Percentiles rank a stretch among this genome's conserved stretches.
phyloP scores from a whole-genome alignment of 64 coral and sea anemone genomes.

The Dendrophyllia cribrosa region DNA sequence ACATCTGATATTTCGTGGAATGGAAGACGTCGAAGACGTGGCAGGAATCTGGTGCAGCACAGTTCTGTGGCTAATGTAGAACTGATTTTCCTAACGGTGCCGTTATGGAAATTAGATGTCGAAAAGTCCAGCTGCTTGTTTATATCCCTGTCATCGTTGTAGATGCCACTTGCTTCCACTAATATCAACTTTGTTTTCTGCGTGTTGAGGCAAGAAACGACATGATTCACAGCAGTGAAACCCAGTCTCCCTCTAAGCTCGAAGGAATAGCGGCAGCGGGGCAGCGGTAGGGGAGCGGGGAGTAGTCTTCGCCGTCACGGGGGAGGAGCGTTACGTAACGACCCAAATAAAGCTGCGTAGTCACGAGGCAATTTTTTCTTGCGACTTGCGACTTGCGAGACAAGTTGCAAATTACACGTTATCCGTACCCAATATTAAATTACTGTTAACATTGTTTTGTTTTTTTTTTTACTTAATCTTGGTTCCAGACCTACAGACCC shows the following conservation, averaged over 20 bases:
- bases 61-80: neutral
- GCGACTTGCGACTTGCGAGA: no score
- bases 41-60: neutral
- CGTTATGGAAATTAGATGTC: neutral
- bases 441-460: no score
- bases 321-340: neutral
- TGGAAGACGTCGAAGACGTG: neutral
- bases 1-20: neutral
- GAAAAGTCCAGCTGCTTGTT: neutral
- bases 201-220: no score
- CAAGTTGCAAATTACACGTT: no score
- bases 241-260: neutral
- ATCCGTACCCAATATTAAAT: no score
- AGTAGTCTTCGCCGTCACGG: neutral
- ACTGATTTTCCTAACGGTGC: neutral
- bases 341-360: no score
- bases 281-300: neutral
- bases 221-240: no score
- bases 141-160: neutral
- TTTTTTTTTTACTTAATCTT: no score
- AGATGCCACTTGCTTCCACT: neutral
- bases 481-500: no score
- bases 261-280: neutral
- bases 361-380: no score
- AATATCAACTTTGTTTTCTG: neutral